Evolutionary conservation across 2,888 invertebrate species (phyloP).

Genomic region (Caenorhabditis virilis): DNA sequence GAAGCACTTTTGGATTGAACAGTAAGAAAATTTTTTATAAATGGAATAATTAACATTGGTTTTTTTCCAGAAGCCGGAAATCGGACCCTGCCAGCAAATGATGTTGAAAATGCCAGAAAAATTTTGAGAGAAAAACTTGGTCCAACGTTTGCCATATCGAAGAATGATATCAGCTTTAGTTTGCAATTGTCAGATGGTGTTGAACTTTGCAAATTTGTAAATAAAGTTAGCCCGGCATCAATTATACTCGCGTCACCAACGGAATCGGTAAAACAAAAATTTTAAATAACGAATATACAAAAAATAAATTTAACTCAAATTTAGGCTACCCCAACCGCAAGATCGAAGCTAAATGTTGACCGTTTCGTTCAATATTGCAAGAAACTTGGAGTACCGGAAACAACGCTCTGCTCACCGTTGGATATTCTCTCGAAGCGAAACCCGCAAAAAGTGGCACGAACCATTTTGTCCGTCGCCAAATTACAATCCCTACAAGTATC

Average conservation of each 20-base stretch:
- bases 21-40: too few species aligned
- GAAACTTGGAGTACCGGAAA: conserved; percentile 35
- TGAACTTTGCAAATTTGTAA: conserved; percentile 36
- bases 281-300: background rate
- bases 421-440: conserved; percentile 46
- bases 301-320: background rate
- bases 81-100: conserved; percentile 11
- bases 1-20: too few species aligned
- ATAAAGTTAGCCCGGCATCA: conserved; percentile 27
- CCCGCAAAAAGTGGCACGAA: conserved; percentile 30
- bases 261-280: conserved; percentile 10
- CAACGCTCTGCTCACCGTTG: conserved; percentile 33
- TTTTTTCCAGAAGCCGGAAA: conserved; percentile 23
- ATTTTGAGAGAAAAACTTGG: conserved; percentile 36
- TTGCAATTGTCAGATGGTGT: conserved; percentile 28
- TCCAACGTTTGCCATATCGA: conserved; percentile 21
- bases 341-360: conserved; percentile 33
- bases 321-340: conserved; percentile 17
- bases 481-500: conserved; percentile 26
- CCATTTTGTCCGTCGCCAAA: conserved; percentile 27
- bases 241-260: conserved; percentile 12
- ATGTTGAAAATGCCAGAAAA: conserved; percentile 33
- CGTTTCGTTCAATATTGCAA: conserved; percentile 36
- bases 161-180: conserved; percentile 34
- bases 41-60: background rate